A percentile compares a stretch with the other conserved stretches of the same genome.
These are phyloP conservation scores for Microcebus jonahi DNA, from an alignment of 2,113 vertebrate genomes.

Conservation along the genomic window DNA sequence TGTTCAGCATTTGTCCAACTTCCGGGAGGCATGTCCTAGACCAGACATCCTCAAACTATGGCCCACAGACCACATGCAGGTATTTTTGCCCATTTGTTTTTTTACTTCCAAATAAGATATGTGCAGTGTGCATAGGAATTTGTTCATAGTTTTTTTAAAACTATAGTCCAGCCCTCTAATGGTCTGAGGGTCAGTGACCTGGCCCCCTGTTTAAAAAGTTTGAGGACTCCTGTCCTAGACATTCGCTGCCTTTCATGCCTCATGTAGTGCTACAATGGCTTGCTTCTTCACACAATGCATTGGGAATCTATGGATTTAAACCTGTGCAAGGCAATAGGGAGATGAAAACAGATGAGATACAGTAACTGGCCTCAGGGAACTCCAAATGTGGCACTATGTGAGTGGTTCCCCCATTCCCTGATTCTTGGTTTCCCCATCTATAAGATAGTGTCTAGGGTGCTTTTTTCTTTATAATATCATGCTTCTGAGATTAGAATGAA, in stretches of 20 bases:
- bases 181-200: no score
- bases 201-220: no score
- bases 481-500: slow-evolving; percentile 19
- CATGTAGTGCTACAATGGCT: background rate
- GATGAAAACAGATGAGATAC: background rate
- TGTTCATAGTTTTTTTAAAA: no score
- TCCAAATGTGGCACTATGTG: background rate
- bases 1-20: background rate
- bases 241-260: background rate
- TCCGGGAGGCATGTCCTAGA: background rate
- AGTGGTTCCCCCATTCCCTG: background rate
- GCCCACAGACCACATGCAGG: no score
- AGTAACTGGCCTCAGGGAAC: background rate
- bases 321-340: background rate
- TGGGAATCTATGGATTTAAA: background rate
- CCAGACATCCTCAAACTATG: no score
- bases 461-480: background rate
- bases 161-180: no score
- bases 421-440: background rate
- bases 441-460: background rate
- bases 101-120: no score
- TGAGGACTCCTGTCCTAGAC: background rate
- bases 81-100: no score
- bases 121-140: no score
- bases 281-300: background rate